phyloP scores from a whole-genome alignment of 2,797 vertebrate species.

The Notolabrus celidotus region DNA sequence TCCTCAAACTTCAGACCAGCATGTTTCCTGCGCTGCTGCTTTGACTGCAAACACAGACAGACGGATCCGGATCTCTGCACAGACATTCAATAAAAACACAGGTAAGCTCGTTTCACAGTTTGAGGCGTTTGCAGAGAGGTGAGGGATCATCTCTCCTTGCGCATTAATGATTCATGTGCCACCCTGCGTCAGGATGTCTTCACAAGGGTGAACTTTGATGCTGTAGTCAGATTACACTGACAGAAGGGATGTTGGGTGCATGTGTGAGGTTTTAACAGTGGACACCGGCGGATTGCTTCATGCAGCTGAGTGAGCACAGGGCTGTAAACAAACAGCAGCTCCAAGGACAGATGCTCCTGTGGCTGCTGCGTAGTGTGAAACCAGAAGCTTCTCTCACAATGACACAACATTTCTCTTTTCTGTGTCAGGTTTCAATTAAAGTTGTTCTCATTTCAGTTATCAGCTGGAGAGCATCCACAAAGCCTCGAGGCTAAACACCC shows the following conservation, averaged over 20 bases:
- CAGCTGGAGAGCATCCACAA: background rate
- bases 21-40: background rate
- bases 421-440: background rate
- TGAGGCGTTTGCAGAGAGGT: background rate
- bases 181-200: background rate
- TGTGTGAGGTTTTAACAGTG: too few species aligned
- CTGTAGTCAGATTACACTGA: background rate
- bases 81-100: conserved; percentile 9
- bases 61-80: conserved; percentile 3
- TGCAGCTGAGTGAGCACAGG: background rate
- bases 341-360: conserved; percentile 65
- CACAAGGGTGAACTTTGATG: conserved; percentile 30
- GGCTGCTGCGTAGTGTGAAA: conserved; percentile 61
- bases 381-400: conserved; percentile 2
- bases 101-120: conserved; percentile 38
- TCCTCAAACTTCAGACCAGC: conserved; percentile 1
- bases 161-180: conserved; percentile 16
- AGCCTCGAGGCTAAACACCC: background rate
- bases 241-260: background rate
- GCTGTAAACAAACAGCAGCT: conserved; percentile 45
- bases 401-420: background rate
- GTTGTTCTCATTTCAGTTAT: background rate
- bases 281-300: background rate
- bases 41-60: conserved; percentile 9
- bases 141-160: background rate